phyloP scores from a whole-genome alignment of 2,113 vertebrate genomes.

The Baryphthengus martii region DNA sequence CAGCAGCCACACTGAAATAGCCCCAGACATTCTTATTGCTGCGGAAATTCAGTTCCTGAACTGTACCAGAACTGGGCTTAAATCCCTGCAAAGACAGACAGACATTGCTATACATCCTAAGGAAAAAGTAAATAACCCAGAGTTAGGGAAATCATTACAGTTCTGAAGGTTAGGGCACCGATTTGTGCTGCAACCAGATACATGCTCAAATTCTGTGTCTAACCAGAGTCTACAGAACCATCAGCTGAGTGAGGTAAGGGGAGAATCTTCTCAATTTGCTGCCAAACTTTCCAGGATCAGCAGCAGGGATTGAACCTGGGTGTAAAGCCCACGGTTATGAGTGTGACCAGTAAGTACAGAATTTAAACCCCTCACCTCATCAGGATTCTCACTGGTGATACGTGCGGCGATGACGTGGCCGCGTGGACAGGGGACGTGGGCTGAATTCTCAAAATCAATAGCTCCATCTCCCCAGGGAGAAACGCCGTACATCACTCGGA shows the following conservation, averaged over 20 bases:
- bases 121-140: background rate
- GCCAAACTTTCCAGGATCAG: background rate
- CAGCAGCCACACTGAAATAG: slow-evolving; percentile 98
- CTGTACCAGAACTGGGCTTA: slow-evolving; percentile 97
- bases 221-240: background rate
- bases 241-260: background rate
- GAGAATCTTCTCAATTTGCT: background rate
- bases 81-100: slow-evolving; percentile 83
- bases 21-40: slow-evolving; percentile 99
- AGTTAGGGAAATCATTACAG: background rate
- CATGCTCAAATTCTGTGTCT: background rate
- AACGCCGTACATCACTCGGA: slow-evolving; percentile 91
- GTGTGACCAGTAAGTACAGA: background rate
- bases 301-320: background rate
- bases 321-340: background rate
- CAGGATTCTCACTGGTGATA: slow-evolving; percentile 98
- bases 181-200: background rate
- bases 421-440: slow-evolving; percentile 86
- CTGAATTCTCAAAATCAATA: slow-evolving; percentile 92
- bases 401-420: slow-evolving; percentile 97
- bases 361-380: slow-evolving; percentile 79
- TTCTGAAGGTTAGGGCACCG: background rate
- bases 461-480: slow-evolving; percentile 91
- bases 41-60: slow-evolving; percentile 97
- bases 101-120: background rate